A percentile compares a stretch with the other conserved stretches of the same genome.
Conservation (phyloP, 1,140 invertebrate species). For the Drosophila mauritiana region DNA sequence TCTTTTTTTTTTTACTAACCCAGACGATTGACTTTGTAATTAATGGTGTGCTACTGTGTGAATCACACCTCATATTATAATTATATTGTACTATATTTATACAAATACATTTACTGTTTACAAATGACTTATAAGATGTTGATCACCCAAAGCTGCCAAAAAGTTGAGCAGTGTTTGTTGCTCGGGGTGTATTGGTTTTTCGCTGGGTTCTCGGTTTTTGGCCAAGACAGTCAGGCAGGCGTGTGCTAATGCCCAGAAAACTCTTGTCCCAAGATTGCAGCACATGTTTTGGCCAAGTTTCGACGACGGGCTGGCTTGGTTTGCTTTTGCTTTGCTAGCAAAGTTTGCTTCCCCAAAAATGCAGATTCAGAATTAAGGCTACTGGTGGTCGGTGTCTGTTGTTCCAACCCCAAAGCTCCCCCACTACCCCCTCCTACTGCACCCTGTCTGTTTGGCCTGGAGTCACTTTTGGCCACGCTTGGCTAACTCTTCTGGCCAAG, state of each 20-base stretch:
- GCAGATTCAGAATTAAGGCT: slow-evolving; percentile 33
- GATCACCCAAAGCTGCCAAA: slow-evolving; percentile 9
- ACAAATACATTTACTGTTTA: slow-evolving; percentile 43
- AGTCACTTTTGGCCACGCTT: slow-evolving; percentile 74
- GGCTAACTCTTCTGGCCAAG: slow-evolving; percentile 48
- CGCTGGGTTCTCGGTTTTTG: slow-evolving; percentile 18
- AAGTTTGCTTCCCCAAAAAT: slow-evolving; percentile 41
- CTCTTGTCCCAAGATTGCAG: slow-evolving; percentile 62
- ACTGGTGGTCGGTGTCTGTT: slow-evolving; percentile 56
- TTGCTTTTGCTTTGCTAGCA: slow-evolving; percentile 18
- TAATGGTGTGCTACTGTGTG: not conserved
- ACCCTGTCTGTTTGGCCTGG: slow-evolving; percentile 50
- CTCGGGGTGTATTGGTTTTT: not conserved
- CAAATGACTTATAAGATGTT: slow-evolving; percentile 3
- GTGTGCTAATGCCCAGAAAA: slow-evolving; percentile 76
- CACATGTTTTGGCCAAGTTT: slow-evolving; percentile 78
- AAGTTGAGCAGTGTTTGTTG: slow-evolving; percentile 35
- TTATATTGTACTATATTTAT: slow-evolving; percentile 30
- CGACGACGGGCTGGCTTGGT: slow-evolving; percentile 4
- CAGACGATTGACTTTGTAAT: slow-evolving; percentile 14
- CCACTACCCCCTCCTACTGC: not conserved
- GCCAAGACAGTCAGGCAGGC: slow-evolving; percentile 69
- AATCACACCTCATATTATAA: slow-evolving; percentile 1
- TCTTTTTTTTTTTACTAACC: slow-evolving; percentile 8
- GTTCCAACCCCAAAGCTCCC: not conserved